Conservation (phyloP, 2,113 vertebrate genomes). For the Micronycteris hirsuta region DNA sequence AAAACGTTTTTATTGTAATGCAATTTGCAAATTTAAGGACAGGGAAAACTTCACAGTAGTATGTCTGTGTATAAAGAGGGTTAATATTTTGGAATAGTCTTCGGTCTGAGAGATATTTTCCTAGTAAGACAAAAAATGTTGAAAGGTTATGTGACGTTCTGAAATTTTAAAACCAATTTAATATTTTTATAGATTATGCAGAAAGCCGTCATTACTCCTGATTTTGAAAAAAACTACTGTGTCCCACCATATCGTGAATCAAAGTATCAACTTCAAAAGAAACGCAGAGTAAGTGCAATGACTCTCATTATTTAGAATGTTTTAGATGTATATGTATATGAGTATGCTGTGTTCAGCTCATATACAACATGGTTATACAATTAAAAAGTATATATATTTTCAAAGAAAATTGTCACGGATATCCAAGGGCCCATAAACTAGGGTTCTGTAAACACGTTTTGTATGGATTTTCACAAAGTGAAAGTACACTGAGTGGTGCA, state of each 20-base stretch:
- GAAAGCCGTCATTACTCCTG: conserved; percentile 91
- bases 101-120: neutral
- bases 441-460: neutral
- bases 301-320: neutral
- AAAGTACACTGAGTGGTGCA: neutral
- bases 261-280: conserved; percentile 85
- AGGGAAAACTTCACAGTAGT: neutral
- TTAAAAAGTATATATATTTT: neutral
- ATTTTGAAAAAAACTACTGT: conserved; percentile 92
- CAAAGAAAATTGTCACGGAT: neutral
- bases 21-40: neutral
- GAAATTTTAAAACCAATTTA: conserved; percentile 27
- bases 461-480: neutral
- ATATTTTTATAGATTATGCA: conserved; percentile 86
- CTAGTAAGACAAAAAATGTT: neutral
- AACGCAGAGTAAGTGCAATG: conserved; percentile 85
- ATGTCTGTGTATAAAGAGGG: neutral
- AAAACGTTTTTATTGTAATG: neutral
- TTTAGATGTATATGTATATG: neutral
- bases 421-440: neutral
- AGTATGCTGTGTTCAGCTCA: neutral
- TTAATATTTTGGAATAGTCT: neutral
- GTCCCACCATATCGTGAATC: conserved; percentile 91
- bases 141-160: neutral
- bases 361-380: neutral